phyloP scores from a whole-genome alignment of 1,140 invertebrate genomes.

The Dendrolimus kikuchii region DNA sequence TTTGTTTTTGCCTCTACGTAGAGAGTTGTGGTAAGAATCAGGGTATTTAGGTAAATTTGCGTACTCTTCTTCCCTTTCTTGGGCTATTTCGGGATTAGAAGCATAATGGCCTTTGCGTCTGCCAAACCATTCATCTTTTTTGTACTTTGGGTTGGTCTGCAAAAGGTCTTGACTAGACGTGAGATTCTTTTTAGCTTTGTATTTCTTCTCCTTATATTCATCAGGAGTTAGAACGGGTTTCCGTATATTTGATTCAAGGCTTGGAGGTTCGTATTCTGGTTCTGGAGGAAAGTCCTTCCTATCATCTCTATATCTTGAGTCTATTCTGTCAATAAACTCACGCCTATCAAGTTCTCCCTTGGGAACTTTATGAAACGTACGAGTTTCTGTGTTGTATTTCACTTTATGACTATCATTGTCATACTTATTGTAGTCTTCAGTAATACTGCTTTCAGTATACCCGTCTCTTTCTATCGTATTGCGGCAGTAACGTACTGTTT shows the following conservation, averaged over 20 bases:
- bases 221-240: slow-evolving; percentile 75
- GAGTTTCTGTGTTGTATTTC: slow-evolving; percentile 55
- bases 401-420: slow-evolving; percentile 49
- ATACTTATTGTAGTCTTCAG: slow-evolving; percentile 57
- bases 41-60: slow-evolving; percentile 56
- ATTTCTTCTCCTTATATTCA: slow-evolving; percentile 65
- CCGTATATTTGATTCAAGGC: slow-evolving; percentile 75
- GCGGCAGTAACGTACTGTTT: slow-evolving; percentile 69
- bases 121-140: slow-evolving; percentile 62
- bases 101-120: slow-evolving; percentile 72
- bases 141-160: slow-evolving; percentile 63
- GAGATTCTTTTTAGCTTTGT: slow-evolving; percentile 62
- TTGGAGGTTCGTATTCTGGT: slow-evolving; percentile 77
- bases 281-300: slow-evolving; percentile 63
- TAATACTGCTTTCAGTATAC: slow-evolving; percentile 46
- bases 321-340: slow-evolving; percentile 62
- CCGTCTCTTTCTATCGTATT: slow-evolving; percentile 61
- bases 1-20: slow-evolving; percentile 62
- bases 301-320: slow-evolving; percentile 31
- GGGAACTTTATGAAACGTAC: slow-evolving; percentile 50
- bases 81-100: slow-evolving; percentile 73
- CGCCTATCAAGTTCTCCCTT: slow-evolving; percentile 74
- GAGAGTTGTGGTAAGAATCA: slow-evolving; percentile 72
- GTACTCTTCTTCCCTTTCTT: slow-evolving; percentile 62
- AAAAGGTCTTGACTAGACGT: slow-evolving; percentile 71